Evolutionary conservation across 2,113 vertebrate genomes (phyloP).

Genomic region (Pseudorasbora parva): DNA sequence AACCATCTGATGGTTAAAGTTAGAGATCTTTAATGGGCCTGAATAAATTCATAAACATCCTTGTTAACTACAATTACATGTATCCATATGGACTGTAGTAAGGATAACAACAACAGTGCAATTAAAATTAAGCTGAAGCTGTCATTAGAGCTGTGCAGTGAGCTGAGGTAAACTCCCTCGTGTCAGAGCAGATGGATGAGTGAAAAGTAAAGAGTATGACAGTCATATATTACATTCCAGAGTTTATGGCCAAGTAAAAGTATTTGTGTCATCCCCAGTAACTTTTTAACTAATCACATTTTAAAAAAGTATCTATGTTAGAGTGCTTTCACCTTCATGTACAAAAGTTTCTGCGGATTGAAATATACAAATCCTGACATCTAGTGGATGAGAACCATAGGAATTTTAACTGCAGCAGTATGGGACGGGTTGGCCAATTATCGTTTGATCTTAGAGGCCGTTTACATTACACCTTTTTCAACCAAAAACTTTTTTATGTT

Average conservation of each 20-base stretch:
- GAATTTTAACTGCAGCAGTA: not conserved
- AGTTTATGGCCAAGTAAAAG: not conserved
- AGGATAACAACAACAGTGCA: not conserved
- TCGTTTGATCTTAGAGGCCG: not conserved
- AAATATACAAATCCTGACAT: constrained; percentile 31
- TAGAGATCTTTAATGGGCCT: not conserved
- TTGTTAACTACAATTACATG: not conserved
- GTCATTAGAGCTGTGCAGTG: not conserved
- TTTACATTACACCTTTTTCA: too few species aligned
- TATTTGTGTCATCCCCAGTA: not conserved
- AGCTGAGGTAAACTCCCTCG: not conserved
- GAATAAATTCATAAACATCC: not conserved
- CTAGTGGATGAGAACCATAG: constrained; percentile 32
- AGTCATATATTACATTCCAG: constrained; percentile 17
- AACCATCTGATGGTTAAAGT: constrained; percentile 8
- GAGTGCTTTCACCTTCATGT: not conserved
- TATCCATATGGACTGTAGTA: not conserved
- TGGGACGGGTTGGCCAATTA: not conserved
- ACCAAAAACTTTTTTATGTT: too few species aligned
- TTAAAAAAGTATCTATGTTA: not conserved
- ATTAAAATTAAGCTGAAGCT: constrained; percentile 22
- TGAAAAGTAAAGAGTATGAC: not conserved
- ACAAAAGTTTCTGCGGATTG: not conserved
- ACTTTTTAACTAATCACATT: constrained; percentile 3
- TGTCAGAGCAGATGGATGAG: not conserved